These are phyloP conservation scores for Danio tinwini DNA, from an alignment of 2,797 vertebrate genomes.

Conservation along the genomic window DNA sequence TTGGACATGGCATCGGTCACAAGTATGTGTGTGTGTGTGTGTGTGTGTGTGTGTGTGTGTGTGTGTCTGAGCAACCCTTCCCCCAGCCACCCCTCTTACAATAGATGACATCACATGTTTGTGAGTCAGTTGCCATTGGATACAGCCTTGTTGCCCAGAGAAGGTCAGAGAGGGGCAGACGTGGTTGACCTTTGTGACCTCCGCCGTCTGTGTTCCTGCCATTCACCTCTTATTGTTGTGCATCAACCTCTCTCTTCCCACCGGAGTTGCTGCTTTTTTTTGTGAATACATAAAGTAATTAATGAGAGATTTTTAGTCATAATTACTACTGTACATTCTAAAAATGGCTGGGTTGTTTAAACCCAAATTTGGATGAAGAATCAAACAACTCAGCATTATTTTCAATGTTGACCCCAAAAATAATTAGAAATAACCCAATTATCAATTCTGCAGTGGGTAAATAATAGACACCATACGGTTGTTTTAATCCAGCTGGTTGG, in stretches of 20 bases:
- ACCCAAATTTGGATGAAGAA: no score
- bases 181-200: slow-evolving; percentile 73
- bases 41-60: slow-evolving; percentile 2
- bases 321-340: not conserved
- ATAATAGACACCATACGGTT: no score
- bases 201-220: slow-evolving; percentile 72
- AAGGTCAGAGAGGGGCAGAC: slow-evolving; percentile 67
- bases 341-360: not conserved
- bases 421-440: no score
- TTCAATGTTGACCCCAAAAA: no score
- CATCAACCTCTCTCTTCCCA: slow-evolving; percentile 61
- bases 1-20: slow-evolving; percentile 59
- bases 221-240: slow-evolving; percentile 53
- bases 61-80: slow-evolving; percentile 53
- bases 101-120: slow-evolving; percentile 74
- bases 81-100: slow-evolving; percentile 44
- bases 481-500: no score
- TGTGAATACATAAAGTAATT: not conserved
- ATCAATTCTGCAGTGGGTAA: no score
- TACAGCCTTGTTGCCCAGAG: slow-evolving; percentile 58
- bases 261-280: not conserved
- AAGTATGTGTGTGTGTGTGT: not conserved
- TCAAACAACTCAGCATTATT: no score
- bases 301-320: slow-evolving; percentile 13
- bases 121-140: slow-evolving; percentile 74